These are phyloP conservation scores for Chlorodrepanis virens DNA, from an alignment of 2,113 vertebrate species.

Conservation along the genomic window DNA sequence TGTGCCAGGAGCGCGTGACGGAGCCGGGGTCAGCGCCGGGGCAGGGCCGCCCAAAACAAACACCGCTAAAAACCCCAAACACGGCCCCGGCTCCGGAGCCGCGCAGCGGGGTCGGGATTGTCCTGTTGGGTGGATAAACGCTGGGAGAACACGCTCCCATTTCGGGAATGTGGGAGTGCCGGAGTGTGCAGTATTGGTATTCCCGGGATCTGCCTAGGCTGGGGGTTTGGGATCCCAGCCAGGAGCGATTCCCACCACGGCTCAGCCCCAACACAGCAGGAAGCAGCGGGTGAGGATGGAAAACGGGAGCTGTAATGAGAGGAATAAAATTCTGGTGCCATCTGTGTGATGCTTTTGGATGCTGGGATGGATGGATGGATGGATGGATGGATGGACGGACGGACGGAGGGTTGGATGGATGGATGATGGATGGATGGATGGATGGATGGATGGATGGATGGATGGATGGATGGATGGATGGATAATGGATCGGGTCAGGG, in stretches of 20 bases:
- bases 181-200: accelerated
- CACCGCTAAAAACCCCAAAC: neutral
- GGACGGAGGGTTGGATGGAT: neutral
- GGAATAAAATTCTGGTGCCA: accelerated
- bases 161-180: neutral
- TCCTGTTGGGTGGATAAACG: accelerated
- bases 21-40: neutral
- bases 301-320: accelerated
- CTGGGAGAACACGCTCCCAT: accelerated
- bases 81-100: accelerated
- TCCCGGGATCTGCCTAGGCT: accelerated
- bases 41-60: neutral
- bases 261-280: accelerated
- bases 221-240: neutral
- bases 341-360: accelerated
- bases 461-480: too few relatives aligned
- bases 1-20: neutral
- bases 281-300: neutral
- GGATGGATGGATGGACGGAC: neutral
- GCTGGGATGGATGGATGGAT: neutral
- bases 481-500: too few relatives aligned
- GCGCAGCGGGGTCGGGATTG: accelerated
- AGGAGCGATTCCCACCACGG: accelerated
- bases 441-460: neutral
- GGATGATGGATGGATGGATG: neutral